Evolutionary conservation across 2,797 vertebrate genomes (phyloP).

Genomic region (Coranthus polyacanthus): DNA sequence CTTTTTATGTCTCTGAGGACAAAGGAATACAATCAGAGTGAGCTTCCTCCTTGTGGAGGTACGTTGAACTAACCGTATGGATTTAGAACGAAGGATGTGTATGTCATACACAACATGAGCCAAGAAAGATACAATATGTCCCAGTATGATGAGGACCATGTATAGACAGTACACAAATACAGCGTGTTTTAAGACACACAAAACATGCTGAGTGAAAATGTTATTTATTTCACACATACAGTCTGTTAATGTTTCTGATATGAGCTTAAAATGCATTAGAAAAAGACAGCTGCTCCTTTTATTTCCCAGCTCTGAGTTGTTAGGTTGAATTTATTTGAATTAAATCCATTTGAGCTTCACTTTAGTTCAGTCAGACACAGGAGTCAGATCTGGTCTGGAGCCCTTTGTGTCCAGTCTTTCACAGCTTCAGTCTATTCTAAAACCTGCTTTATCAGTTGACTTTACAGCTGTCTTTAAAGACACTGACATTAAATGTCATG

Average conservation of each 20-base stretch:
- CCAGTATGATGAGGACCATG: too few species aligned
- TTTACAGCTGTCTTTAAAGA: background rate
- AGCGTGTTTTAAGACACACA: background rate
- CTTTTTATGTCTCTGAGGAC: constrained; percentile 74
- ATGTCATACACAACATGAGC: constrained; percentile 35
- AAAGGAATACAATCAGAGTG: constrained; percentile 27
- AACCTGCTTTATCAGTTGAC: too few species aligned
- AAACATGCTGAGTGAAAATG: constrained; percentile 7
- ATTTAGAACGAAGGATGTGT: constrained; percentile 38
- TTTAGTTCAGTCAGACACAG: too few species aligned
- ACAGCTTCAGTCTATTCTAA: constrained; percentile 45
- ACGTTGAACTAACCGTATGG: constrained; percentile 26
- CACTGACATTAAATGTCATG: background rate
- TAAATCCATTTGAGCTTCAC: too few species aligned
- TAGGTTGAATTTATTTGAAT: constrained; percentile 31
- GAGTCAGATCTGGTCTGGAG: too few species aligned
- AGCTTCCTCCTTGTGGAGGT: constrained; percentile 25
- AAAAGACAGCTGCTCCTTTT: constrained; percentile 6
- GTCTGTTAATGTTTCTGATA: background rate
- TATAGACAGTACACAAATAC: background rate
- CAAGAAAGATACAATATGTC: background rate
- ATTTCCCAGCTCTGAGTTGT: constrained; percentile 16
- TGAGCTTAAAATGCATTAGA: background rate
- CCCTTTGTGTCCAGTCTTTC: too few species aligned
- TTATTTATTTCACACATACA: background rate